Percentiles rank a stretch among this genome's conserved stretches.
phyloP scores from a whole-genome alignment of 1,140 invertebrate genomes.

The Megathymus violae region DNA sequence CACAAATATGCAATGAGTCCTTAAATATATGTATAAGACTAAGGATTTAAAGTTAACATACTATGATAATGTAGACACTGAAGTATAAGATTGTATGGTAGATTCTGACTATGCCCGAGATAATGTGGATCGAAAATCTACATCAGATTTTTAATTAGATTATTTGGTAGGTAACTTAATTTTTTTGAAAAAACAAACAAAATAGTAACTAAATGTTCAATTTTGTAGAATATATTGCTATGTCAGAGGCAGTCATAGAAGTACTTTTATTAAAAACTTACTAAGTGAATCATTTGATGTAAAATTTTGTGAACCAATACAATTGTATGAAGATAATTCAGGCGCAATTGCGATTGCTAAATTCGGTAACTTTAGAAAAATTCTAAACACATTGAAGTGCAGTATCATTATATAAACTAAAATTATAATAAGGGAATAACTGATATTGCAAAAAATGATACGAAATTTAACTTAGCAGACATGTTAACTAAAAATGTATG shows the following conservation, averaged over 20 bases:
- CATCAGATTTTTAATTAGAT: constrained; percentile 60
- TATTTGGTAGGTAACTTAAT: constrained; percentile 57
- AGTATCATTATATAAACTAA: too few relatives aligned
- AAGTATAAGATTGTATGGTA: too few relatives aligned
- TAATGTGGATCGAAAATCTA: too few relatives aligned
- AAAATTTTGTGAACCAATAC: constrained; percentile 46
- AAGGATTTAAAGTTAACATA: constrained; percentile 63
- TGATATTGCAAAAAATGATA: constrained; percentile 44
- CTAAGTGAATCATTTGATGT: constrained; percentile 47
- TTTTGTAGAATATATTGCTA: too few relatives aligned
- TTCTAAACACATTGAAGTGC: too few relatives aligned
- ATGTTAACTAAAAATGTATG: constrained; percentile 26
- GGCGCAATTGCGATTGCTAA: constrained; percentile 51
- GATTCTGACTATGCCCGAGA: too few relatives aligned
- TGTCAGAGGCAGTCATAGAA: too few relatives aligned
- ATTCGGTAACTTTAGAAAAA: constrained; percentile 59
- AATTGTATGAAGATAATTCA: too few relatives aligned
- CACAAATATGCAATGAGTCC: constrained; percentile 63
- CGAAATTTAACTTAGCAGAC: constrained; percentile 33
- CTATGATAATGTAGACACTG: too few relatives aligned
- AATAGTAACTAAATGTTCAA: constrained; percentile 53
- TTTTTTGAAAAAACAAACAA: constrained; percentile 63
- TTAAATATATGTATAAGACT: constrained; percentile 62
- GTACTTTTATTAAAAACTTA: constrained; percentile 46
- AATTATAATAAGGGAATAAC: too few relatives aligned